Percentiles rank a stretch among this genome's conserved stretches.
Conservation (phyloP, 2,888 invertebrate species). For the Stratiomys singularior region DNA sequence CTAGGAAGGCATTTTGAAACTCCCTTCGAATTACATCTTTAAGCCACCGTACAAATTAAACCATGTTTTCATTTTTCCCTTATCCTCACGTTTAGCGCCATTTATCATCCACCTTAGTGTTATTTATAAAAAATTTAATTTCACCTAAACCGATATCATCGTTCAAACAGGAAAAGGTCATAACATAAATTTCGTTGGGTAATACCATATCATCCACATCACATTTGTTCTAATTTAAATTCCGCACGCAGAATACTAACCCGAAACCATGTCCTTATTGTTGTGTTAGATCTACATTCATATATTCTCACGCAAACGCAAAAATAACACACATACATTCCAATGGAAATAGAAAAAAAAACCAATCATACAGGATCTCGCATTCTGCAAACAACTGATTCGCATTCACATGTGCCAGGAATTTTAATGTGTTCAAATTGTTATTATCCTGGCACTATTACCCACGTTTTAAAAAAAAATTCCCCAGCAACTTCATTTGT, state of each 20-base stretch:
- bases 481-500: slow-evolving; percentile 23
- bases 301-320: not conserved
- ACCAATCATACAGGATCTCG: no score
- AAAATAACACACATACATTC: not conserved
- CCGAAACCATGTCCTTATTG: not conserved
- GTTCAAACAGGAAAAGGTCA: not conserved
- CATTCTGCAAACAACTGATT: no score
- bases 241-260: not conserved
- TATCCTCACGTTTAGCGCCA: no score
- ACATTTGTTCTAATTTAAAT: slow-evolving; percentile 36
- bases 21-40: no score
- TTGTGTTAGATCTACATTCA: not conserved
- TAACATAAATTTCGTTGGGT: not conserved
- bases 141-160: no score
- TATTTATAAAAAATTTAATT: no score
- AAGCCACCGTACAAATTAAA: no score
- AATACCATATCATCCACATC: slow-evolving; percentile 23
- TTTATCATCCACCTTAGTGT: no score
- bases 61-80: no score
- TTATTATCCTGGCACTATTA: slow-evolving; percentile 25
- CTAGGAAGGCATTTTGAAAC: no score
- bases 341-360: not conserved
- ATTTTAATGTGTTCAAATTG: slow-evolving; percentile 16
- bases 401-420: not conserved
- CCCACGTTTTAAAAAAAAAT: slow-evolving; percentile 21